phyloP scores from a whole-genome alignment of 2,888 invertebrate genomes.

The Tinea pellionella region DNA sequence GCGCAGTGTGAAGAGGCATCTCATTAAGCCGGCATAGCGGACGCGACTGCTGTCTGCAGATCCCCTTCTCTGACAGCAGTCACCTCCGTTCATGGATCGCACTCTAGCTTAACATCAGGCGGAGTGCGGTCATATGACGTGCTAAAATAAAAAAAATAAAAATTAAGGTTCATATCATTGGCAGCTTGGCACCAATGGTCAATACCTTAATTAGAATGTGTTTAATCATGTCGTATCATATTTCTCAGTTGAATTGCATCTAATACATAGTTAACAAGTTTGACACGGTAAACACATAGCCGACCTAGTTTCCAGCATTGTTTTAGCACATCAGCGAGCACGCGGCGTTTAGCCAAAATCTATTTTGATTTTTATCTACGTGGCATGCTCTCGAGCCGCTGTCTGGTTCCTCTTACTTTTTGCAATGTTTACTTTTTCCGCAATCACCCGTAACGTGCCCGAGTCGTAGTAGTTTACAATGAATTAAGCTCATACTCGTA shows the following conservation, averaged over 20 bases:
- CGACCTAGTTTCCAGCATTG: constrained; percentile 63
- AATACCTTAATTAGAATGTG: neutral
- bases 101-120: no score
- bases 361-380: constrained; percentile 61
- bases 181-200: neutral
- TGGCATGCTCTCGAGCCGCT: constrained; percentile 37
- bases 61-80: no score
- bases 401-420: constrained; percentile 38
- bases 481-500: neutral
- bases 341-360: constrained; percentile 61
- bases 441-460: neutral
- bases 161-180: neutral
- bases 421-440: constrained; percentile 43
- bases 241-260: constrained; percentile 26
- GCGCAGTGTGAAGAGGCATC: no score
- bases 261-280: constrained; percentile 28
- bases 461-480: neutral
- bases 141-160: no score
- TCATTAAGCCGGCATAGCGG: no score
- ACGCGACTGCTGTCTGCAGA: no score
- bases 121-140: no score
- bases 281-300: constrained; percentile 52
- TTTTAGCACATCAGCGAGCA: constrained; percentile 35
- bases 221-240: neutral
- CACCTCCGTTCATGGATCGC: no score